Percentiles rank a stretch among this genome's conserved stretches.
Conservation (phyloP, 2,113 vertebrate species). For the Chlamydotis undulata region DNA sequence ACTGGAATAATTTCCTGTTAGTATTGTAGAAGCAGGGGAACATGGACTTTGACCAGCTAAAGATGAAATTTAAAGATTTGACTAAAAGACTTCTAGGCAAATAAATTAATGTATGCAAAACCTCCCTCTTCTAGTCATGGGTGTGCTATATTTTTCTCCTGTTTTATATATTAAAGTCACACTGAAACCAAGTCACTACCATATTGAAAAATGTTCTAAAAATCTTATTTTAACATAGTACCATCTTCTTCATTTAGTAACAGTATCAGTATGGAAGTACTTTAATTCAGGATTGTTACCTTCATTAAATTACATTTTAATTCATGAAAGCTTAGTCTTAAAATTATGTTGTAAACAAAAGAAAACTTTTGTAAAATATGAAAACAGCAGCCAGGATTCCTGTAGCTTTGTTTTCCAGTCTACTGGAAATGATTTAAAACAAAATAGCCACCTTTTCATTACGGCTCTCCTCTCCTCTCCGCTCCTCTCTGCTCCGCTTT, state of each 20-base stretch:
- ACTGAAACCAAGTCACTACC: neutral
- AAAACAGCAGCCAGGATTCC: neutral
- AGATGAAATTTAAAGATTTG: neutral
- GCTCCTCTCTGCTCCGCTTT: neutral
- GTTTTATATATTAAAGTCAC: neutral
- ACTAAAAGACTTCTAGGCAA: neutral
- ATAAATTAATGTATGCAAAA: neutral
- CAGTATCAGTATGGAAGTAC: neutral
- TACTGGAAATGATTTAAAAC: neutral
- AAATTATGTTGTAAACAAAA: neutral
- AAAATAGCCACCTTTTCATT: neutral
- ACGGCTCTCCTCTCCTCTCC: too few species aligned
- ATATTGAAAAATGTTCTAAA: neutral
- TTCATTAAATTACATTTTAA: neutral
- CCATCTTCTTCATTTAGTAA: neutral
- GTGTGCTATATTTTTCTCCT: neutral
- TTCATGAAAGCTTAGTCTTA: neutral
- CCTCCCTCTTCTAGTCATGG: neutral
- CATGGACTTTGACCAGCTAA: neutral
- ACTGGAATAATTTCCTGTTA: neutral
- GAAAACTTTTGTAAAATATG: neutral
- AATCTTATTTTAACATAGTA: neutral
- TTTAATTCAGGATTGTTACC: neutral
- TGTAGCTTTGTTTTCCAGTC: neutral
- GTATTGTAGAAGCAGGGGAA: neutral